Conservation (phyloP, 1,140 invertebrate species). For the Drosophila setifemur region DNA sequence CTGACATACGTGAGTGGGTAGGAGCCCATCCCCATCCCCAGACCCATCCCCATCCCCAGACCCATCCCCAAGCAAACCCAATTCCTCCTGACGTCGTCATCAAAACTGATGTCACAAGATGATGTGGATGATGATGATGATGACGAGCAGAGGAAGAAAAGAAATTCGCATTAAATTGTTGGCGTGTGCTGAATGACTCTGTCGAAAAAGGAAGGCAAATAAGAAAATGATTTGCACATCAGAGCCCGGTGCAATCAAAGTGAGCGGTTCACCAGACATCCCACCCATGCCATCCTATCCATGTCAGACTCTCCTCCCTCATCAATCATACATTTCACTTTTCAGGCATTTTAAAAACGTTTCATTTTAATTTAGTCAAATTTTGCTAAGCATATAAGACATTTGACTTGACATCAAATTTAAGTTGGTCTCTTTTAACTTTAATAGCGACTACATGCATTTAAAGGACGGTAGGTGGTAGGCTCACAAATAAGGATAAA, state of each 20-base stretch:
- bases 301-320: neutral
- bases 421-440: too few relatives aligned
- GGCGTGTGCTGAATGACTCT: slow-evolving; percentile 38
- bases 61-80: neutral
- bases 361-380: slow-evolving; percentile 38
- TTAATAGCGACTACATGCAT: neutral
- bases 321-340: slow-evolving; percentile 27
- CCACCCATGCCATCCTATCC: neutral
- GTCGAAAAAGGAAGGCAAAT: slow-evolving; percentile 10
- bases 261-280: slow-evolving; percentile 20
- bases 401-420: slow-evolving; percentile 20
- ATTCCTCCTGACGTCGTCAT: slow-evolving; percentile 18
- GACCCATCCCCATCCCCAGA: neutral
- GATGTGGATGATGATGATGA: slow-evolving; percentile 21
- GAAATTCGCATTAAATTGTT: slow-evolving; percentile 11
- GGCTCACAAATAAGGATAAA: neutral
- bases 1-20: slow-evolving; percentile 30
- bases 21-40: neutral
- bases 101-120: slow-evolving; percentile 42
- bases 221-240: slow-evolving; percentile 42
- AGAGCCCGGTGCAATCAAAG: slow-evolving; percentile 36
- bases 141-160: slow-evolving; percentile 16
- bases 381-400: slow-evolving; percentile 17
- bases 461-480: neutral
- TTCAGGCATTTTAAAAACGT: slow-evolving; percentile 20